phyloP scores from a whole-genome alignment of 2,113 vertebrate species.

The Phaetusa simplex region DNA sequence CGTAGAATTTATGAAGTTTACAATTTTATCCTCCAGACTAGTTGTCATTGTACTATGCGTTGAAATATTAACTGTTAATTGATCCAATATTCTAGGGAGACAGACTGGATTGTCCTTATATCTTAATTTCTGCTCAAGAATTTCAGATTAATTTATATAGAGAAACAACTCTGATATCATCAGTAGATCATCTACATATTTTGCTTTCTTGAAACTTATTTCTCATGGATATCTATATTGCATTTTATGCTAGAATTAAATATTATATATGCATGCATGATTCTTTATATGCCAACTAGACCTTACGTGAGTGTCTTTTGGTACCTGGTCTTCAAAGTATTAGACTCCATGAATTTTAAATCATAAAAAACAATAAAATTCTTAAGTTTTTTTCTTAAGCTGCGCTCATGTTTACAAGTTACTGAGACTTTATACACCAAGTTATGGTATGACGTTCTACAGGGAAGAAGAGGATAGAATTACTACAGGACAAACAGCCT shows the following conservation, averaged over 20 bases:
- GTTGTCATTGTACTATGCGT: neutral
- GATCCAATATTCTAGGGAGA: neutral
- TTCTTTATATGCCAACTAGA: neutral
- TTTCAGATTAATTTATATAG: neutral
- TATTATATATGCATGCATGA: fast-evolving
- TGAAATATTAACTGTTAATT: neutral
- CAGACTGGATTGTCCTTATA: neutral
- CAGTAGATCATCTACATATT: neutral
- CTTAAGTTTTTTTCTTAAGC: neutral
- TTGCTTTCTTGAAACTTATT: neutral
- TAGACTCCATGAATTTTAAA: neutral
- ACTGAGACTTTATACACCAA: neutral
- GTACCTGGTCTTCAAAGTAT: neutral
- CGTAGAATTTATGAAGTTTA: neutral
- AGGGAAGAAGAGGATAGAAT: neutral
- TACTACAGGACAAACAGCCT: neutral
- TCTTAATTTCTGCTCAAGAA: neutral
- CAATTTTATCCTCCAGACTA: neutral
- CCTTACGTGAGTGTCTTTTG: neutral
- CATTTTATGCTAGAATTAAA: neutral
- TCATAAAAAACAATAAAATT: neutral
- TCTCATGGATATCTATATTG: neutral
- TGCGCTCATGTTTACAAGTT: neutral
- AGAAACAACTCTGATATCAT: neutral
- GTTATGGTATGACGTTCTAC: neutral